Base-by-base conservation (phyloP, 35 echinoderm and acorn worm species). In the Strongylocentrotus purpuratus region DNA sequence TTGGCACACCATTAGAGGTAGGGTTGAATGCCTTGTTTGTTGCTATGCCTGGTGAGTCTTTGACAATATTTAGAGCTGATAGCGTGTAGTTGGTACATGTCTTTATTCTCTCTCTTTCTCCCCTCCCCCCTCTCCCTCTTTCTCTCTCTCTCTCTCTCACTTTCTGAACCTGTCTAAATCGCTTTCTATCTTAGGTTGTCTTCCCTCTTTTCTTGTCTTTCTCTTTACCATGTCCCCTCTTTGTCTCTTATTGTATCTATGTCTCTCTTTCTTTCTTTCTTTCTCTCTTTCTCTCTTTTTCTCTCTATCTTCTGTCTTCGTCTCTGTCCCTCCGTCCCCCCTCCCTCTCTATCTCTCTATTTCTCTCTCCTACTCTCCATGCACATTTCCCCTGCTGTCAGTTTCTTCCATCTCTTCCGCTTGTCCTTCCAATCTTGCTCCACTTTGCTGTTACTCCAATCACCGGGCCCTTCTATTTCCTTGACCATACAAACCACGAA, bases 401-500 rank as follows among this genome's bases (percentile, higher is more conserved):
- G 22, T 78, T 25, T 78, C 65, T 78, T 78, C 65, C 65, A 78
- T 78, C 28, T 78, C 65, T 78, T 78, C 65, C 4, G 7, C 2
- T 78, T n/a, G 65, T 8, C 25, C 22, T 11, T 78, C 22, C 65
- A 78, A 78, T 78, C 65, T 55, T 15, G 50, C 65, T 78, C 65
- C 65, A 78, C 7, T 78, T 78, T 78, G 20, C 22, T 28, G 7
- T 78, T 78, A n/a, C 65, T 22, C 25, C 65, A 28, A 78, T 78
- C 22, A n/a, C 20, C 20, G 20, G 65, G 28, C 25, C 5, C 65
- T 8, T 78, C 65, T 78, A 78, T 78, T 78, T 22, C 65, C 65
- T 78, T 78, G 65, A 78, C 65, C 65, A 78, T 78, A 78, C 25
- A 78, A 78, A 78, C 65, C 65, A 78, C 18, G 65, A 78, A 78